These are phyloP conservation scores for Apamea anceps DNA, from an alignment of 2,888 invertebrate species.

Conservation along the genomic window DNA sequence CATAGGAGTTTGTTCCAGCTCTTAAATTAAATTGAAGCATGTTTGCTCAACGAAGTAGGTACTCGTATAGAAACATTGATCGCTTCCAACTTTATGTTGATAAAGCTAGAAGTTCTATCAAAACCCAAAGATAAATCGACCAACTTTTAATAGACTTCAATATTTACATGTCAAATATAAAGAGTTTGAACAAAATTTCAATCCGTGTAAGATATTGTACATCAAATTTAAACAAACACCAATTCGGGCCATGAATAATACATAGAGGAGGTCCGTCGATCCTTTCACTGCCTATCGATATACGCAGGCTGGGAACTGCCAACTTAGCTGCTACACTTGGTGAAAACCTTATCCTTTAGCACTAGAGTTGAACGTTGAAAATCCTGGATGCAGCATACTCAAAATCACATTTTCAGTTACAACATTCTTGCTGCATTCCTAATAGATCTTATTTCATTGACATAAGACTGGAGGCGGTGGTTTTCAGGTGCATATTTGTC, in stretches of 20 bases:
- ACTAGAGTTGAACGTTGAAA: slow-evolving; percentile 30
- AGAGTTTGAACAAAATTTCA: slow-evolving; percentile 75
- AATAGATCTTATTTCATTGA: slow-evolving; percentile 48
- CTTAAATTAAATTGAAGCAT: slow-evolving; percentile 15
- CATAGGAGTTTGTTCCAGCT: neutral
- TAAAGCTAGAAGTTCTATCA: slow-evolving; percentile 40
- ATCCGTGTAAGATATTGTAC: slow-evolving; percentile 79
- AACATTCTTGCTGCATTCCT: slow-evolving; percentile 51
- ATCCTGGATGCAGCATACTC: neutral
- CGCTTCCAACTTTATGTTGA: slow-evolving; percentile 40
- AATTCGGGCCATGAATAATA: slow-evolving; percentile 84
- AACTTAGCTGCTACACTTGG: slow-evolving; percentile 29
- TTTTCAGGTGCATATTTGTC: neutral
- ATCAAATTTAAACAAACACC: slow-evolving; percentile 87
- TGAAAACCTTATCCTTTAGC: slow-evolving; percentile 8
- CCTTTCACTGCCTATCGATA: slow-evolving; percentile 76
- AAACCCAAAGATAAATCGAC: slow-evolving; percentile 45
- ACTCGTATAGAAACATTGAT: slow-evolving; percentile 37
- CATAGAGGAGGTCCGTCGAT: slow-evolving; percentile 76
- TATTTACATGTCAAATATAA: slow-evolving; percentile 57
- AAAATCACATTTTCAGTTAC: slow-evolving; percentile 49
- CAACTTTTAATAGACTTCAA: slow-evolving; percentile 53
- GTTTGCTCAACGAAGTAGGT: slow-evolving; percentile 2
- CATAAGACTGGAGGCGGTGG: slow-evolving; percentile 46
- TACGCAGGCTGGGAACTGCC: slow-evolving; percentile 67